These are phyloP conservation scores for Spatulosminthurus flaviceps DNA, from an alignment of 2,888 invertebrate species.

Conservation along the genomic window DNA sequence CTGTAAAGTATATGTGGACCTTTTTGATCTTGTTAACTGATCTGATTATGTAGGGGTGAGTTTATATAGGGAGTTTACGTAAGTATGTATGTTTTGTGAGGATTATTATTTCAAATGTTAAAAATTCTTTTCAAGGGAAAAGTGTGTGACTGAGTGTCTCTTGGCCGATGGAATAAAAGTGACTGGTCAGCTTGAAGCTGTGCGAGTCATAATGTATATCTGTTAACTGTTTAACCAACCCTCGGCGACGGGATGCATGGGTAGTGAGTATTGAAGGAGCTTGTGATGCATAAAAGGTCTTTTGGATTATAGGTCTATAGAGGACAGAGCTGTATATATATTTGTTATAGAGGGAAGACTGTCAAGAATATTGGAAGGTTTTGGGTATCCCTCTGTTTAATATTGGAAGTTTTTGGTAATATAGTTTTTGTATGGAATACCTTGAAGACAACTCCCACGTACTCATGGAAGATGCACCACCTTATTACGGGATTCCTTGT, in stretches of 20 bases:
- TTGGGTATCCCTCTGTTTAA: no score
- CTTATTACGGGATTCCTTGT: not conserved
- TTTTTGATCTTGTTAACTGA: no score
- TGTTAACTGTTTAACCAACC: constrained; percentile 18
- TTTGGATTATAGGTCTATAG: not conserved
- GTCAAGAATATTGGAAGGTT: not conserved
- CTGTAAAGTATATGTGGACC: no score
- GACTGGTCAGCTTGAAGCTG: constrained; percentile 1
- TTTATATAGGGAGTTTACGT: no score
- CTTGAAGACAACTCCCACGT: not conserved
- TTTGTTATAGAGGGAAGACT: not conserved
- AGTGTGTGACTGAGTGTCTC: not conserved
- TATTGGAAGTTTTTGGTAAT: not conserved
- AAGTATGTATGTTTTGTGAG: no score
- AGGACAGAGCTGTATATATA: not conserved
- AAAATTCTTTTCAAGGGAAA: not conserved
- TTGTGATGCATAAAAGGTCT: not conserved
- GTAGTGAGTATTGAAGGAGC: not conserved
- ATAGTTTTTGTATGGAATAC: not conserved
- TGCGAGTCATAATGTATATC: constrained; percentile 4
- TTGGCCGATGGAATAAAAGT: not conserved
- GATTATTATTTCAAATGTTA: not conserved
- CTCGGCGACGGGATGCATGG: not conserved
- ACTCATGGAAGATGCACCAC: not conserved
- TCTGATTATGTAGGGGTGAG: no score